Evolutionary conservation across 2,113 vertebrate species (phyloP), one percentile per base, ranked within the genome.

Genomic region (Microcebus lehilahytsara): DNA sequence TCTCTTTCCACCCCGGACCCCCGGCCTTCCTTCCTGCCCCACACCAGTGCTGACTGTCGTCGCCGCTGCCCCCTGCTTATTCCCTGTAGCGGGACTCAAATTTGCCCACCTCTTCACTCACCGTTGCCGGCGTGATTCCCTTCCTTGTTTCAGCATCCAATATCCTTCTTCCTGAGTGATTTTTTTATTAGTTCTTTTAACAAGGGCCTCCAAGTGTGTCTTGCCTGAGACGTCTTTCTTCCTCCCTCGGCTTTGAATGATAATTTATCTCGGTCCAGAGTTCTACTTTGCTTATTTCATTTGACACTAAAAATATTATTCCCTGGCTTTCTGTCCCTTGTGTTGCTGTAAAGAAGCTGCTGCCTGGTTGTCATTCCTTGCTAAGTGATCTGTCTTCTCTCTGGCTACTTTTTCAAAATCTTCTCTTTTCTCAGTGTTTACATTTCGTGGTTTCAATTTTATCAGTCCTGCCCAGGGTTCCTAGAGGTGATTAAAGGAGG

Each of bases 1-100:
- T 40, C 69, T 40, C 37, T 13, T 46, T n/a, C 51, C 20, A 4
- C 6, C 53, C 20, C 4, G 0, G 22, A 2, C 30, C 30, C 2
- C 3, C 2, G 17, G 49, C 2, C 40, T 62, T 27, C 14, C 42
- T 53, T 6, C 6, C 0, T 0, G 25, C 9, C 2, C 56, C 0
- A 0, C 5, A 0, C 2, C 3, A 22, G 37, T 17, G 6, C 6
- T 19, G 5, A 30, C 13, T 2, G 1, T 1, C 7, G 2, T 0
- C 40, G 17, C n/a, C 25, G 17, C 42, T 17, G 13, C 0, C 10
- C 56, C 2, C 3, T 1, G 20, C 23, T 32, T 8, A 0, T n/a
- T 30, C 60, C 22, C 81, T 3, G 3, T 0, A 1, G 3, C 0
- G 19, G 1, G 53, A 10, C 34, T 51, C 83, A 16, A 0, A 3